Conservation (phyloP, 2,888 invertebrate genomes). For the Polydrusus tereticollis region DNA sequence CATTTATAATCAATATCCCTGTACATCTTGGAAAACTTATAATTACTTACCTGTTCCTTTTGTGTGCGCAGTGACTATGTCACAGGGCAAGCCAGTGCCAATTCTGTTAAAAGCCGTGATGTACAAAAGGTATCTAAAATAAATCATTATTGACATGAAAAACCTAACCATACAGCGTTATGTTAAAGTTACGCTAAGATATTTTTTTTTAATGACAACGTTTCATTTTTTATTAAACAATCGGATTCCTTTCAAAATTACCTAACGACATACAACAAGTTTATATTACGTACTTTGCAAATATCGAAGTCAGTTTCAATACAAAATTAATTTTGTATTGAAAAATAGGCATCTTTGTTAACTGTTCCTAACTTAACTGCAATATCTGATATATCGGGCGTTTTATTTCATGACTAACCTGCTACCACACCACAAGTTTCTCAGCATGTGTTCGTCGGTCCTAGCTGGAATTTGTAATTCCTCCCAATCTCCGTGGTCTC, state of each 20-base stretch:
- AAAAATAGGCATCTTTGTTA: too few species aligned
- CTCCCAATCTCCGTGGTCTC: slow-evolving; percentile 93
- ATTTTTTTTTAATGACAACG: too few species aligned
- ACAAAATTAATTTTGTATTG: too few species aligned
- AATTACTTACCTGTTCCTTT: slow-evolving; percentile 77
- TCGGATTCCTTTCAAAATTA: too few species aligned
- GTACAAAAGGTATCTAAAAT: slow-evolving; percentile 82
- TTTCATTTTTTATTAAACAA: too few species aligned
- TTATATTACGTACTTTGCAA: too few species aligned
- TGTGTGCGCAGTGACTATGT: slow-evolving; percentile 87
- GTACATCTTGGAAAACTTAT: neutral
- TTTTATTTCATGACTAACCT: slow-evolving; percentile 16
- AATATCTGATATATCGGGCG: too few species aligned
- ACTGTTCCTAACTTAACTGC: too few species aligned
- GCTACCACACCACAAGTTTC: slow-evolving; percentile 88
- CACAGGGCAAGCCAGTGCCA: slow-evolving; percentile 89
- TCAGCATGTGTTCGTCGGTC: slow-evolving; percentile 82
- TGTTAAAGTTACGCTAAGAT: too few species aligned
- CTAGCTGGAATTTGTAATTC: slow-evolving; percentile 88
- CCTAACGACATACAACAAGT: too few species aligned
- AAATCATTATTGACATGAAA: neutral
- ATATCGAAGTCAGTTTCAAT: too few species aligned
- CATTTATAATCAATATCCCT: too few species aligned
- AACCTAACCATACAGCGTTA: neutral
- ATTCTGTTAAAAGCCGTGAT: slow-evolving; percentile 93